These are phyloP conservation scores for Crotalus helleri DNA, from an alignment of 2,113 vertebrate genomes.

Conservation along the genomic window DNA sequence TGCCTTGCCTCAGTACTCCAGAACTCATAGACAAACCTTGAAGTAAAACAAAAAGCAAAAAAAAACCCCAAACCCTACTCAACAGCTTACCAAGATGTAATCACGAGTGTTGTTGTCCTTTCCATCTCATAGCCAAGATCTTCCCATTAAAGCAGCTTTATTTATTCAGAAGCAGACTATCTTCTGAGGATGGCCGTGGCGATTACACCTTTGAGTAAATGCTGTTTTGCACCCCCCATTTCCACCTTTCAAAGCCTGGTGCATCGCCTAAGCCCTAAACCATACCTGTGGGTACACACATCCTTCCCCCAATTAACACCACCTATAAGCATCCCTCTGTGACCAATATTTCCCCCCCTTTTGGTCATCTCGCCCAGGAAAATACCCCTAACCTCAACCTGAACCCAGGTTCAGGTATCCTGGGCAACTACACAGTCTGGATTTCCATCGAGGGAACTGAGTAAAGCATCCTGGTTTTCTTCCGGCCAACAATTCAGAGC, in stretches of 20 bases:
- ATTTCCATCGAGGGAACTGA: slow-evolving; percentile 50
- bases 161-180: slow-evolving; percentile 24
- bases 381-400: slow-evolving; percentile 25
- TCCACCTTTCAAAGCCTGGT: background rate
- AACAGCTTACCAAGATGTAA: slow-evolving; percentile 28
- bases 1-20: slow-evolving; percentile 40
- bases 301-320: slow-evolving; percentile 34
- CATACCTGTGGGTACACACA: slow-evolving; percentile 38
- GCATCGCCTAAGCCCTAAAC: slow-evolving; percentile 15
- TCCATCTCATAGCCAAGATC: slow-evolving; percentile 23
- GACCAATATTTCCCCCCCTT: background rate
- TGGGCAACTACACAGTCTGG: slow-evolving; percentile 6
- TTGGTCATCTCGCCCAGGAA: background rate
- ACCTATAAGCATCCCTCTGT: slow-evolving; percentile 2
- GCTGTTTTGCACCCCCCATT: slow-evolving; percentile 17
- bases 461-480: slow-evolving; percentile 36
- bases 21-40: slow-evolving; percentile 7
- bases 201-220: slow-evolving; percentile 45
- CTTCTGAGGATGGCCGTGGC: background rate
- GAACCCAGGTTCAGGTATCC: background rate
- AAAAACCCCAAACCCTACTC: background rate
- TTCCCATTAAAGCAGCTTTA: background rate
- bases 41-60: background rate
- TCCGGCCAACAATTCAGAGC: slow-evolving; percentile 53
- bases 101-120: background rate